Evolutionary conservation across 2,797 vertebrate genomes (phyloP).

Genomic region (Onychomys arenicola): DNA sequence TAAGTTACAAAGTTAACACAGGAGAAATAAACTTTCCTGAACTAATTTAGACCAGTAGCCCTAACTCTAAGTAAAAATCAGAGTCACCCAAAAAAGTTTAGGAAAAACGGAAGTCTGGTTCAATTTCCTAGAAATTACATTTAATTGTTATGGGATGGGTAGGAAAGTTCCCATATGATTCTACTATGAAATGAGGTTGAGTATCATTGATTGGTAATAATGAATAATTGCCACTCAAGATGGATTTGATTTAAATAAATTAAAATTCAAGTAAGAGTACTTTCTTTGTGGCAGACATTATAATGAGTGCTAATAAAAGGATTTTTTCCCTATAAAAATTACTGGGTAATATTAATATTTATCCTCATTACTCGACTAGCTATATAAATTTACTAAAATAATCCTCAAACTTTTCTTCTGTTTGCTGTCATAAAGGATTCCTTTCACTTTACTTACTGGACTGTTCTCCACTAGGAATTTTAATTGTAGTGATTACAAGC

Average conservation of each 20-base stretch:
- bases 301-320: conserved; percentile 33
- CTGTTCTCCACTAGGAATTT: conserved; percentile 2
- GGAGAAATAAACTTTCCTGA: conserved; percentile 35
- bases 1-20: conserved; percentile 58
- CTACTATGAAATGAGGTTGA: not conserved
- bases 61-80: conserved; percentile 14
- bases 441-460: conserved; percentile 58
- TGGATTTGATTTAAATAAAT: conserved; percentile 58
- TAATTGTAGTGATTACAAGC: conserved; percentile 29
- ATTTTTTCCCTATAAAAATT: conserved; percentile 53
- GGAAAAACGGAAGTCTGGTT: conserved; percentile 15
- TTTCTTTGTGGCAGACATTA: conserved; percentile 33
- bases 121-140: not conserved
- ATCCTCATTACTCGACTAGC: conserved; percentile 31
- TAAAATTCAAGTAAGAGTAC: conserved; percentile 65
- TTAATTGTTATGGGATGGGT: not conserved
- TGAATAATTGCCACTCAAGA: conserved; percentile 1
- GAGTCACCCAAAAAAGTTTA: conserved; percentile 2
- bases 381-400: conserved; percentile 68
- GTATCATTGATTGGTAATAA: not conserved
- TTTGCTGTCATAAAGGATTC: conserved; percentile 41
- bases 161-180: not conserved
- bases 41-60: conserved; percentile 20
- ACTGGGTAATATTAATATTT: conserved; percentile 61
- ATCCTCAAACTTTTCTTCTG: conserved; percentile 50